A percentile compares a stretch with the other conserved stretches of the same genome.
These are phyloP conservation scores for Cataglyphis cursor DNA, from an alignment of 2,888 invertebrate genomes.

Conservation along the genomic window DNA sequence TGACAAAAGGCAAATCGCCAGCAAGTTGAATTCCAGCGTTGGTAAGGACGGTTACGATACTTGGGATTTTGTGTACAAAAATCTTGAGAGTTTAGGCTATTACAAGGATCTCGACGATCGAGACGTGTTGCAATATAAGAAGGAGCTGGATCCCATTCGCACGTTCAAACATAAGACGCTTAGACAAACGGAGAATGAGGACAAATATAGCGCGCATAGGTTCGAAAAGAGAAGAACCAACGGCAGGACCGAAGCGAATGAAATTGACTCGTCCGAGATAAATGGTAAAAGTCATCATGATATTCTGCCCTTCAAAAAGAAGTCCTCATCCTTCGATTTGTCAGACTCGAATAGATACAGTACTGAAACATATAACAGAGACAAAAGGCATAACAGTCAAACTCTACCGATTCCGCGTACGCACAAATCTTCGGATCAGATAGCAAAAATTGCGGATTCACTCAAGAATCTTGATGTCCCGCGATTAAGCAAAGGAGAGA, in stretches of 20 bases:
- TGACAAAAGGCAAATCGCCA: conserved; percentile 73
- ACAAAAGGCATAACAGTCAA: conserved; percentile 75
- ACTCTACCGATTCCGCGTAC: conserved; percentile 74
- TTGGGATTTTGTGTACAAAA: conserved; percentile 94
- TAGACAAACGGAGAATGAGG: conserved; percentile 69
- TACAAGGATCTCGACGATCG: conserved; percentile 90
- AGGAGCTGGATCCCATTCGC: conserved; percentile 66
- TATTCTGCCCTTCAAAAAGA: conserved; percentile 72
- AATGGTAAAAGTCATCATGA: conserved; percentile 73
- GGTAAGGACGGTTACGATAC: conserved; percentile 90
- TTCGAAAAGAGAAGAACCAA: conserved; percentile 67
- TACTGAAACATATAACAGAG: conserved; percentile 59
- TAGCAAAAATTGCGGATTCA: conserved; percentile 70
- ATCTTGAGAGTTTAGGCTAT: conserved; percentile 92
- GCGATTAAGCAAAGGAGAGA: conserved; percentile 84
- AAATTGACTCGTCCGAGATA: conserved; percentile 59
- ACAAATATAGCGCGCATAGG: conserved; percentile 66
- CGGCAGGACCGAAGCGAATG: conserved; percentile 57
- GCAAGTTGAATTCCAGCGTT: conserved; percentile 56
- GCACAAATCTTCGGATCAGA: conserved; percentile 70
- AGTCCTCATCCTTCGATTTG: conserved; percentile 75
- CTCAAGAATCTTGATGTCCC: conserved; percentile 85
- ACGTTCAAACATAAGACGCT: conserved; percentile 63
- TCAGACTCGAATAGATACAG: conserved; percentile 72
- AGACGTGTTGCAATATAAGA: conserved; percentile 88